phyloP scores from a whole-genome alignment of 1,140 invertebrate species.

The Papilio polyxenes region DNA sequence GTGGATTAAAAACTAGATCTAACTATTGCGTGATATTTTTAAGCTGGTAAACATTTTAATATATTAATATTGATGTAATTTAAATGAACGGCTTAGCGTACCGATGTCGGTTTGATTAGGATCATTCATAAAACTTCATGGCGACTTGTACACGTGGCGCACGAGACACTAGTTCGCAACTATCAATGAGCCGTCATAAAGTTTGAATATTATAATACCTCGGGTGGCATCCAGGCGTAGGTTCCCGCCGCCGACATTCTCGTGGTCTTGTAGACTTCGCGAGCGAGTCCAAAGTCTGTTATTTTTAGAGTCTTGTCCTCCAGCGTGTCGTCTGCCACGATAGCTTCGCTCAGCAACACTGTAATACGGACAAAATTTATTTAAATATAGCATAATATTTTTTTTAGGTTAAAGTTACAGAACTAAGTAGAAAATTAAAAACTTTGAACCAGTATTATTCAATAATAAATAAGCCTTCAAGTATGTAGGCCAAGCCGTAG shows the following conservation, averaged over 20 bases:
- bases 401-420: background rate
- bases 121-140: no score
- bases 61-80: background rate
- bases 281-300: slow-evolving; percentile 97
- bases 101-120: no score
- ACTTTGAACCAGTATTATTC: background rate
- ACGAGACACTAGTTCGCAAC: background rate
- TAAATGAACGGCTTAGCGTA: background rate
- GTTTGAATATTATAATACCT: slow-evolving; percentile 82
- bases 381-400: background rate
- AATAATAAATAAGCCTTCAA: slow-evolving; percentile 10
- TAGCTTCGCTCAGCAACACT: slow-evolving; percentile 94
- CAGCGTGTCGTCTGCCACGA: slow-evolving; percentile 91
- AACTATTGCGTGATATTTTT: slow-evolving; percentile 3
- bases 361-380: slow-evolving; percentile 66
- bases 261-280: slow-evolving; percentile 97
- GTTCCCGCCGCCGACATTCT: slow-evolving; percentile 98
- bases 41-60: background rate
- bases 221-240: slow-evolving; percentile 99
- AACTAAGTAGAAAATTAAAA: background rate
- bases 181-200: background rate
- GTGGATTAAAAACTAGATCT: background rate
- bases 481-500: background rate
- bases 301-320: slow-evolving; percentile 97
- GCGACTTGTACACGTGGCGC: no score